phyloP scores from a whole-genome alignment of 2,113 vertebrate species.

The Oplegnathus fasciatus region DNA sequence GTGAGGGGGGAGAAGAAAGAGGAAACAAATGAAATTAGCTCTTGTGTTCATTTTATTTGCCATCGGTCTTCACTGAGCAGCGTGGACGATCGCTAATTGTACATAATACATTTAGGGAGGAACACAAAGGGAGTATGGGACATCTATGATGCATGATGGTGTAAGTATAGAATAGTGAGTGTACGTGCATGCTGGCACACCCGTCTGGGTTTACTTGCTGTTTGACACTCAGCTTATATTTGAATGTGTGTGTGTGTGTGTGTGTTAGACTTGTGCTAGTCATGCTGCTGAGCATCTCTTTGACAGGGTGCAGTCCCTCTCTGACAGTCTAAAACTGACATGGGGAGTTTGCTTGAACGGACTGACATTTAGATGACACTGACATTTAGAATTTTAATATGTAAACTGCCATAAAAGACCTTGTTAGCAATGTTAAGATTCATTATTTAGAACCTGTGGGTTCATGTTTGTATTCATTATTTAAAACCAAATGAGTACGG shows the following conservation, averaged over 20 bases:
- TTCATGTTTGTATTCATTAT: slow-evolving; percentile 37
- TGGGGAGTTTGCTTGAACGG: slow-evolving; percentile 21
- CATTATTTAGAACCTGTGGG: slow-evolving; percentile 51
- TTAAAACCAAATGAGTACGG: slow-evolving; percentile 25
- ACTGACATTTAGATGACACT: slow-evolving; percentile 5
- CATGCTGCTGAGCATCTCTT: slow-evolving; percentile 11
- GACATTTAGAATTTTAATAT: slow-evolving; percentile 40
- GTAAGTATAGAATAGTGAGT: slow-evolving; percentile 48
- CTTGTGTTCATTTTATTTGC: slow-evolving; percentile 61
- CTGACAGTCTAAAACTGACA: slow-evolving; percentile 18
- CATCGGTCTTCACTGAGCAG: slow-evolving; percentile 53
- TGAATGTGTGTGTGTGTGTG: slow-evolving; percentile 20
- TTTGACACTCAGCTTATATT: slow-evolving; percentile 26
- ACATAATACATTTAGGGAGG: slow-evolving; percentile 65
- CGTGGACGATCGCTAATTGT: slow-evolving; percentile 56
- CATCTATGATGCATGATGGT: slow-evolving; percentile 60
- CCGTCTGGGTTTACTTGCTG: slow-evolving; percentile 17
- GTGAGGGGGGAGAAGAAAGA: slow-evolving; percentile 1
- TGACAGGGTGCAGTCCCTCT: slow-evolving; percentile 14
- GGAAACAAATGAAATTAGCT: slow-evolving; percentile 60
- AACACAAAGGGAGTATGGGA: slow-evolving; percentile 53
- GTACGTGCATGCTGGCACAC: slow-evolving; percentile 30
- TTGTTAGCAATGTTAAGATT: slow-evolving; percentile 42
- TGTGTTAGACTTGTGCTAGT: slow-evolving; percentile 7
- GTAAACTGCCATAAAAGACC: slow-evolving; percentile 43